phyloP scores from a whole-genome alignment of 2,113 vertebrate genomes.

The Sarotherodon lohbergeri region DNA sequence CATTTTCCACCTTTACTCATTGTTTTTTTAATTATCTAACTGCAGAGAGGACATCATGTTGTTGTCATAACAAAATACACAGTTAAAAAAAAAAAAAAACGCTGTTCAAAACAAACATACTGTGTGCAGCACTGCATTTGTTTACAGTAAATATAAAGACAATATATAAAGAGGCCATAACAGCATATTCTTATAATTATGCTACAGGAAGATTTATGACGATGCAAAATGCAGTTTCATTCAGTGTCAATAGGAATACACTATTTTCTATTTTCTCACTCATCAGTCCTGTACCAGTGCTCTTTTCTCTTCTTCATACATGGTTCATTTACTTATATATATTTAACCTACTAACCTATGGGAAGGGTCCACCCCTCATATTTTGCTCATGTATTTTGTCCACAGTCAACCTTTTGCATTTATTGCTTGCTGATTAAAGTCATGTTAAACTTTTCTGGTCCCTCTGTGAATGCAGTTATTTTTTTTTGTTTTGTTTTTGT shows the following conservation, averaged over 20 bases:
- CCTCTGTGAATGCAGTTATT: neutral
- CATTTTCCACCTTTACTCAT: slow-evolving; percentile 50
- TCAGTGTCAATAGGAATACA: neutral
- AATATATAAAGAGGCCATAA: neutral
- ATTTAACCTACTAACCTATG: neutral
- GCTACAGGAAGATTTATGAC: neutral
- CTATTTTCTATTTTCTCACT: neutral
- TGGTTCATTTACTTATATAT: neutral
- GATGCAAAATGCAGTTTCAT: neutral
- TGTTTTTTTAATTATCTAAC: slow-evolving; percentile 13
- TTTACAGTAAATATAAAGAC: neutral
- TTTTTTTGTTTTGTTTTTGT: neutral
- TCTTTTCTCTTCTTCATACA: neutral
- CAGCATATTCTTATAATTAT: neutral
- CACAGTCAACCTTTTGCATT: neutral
- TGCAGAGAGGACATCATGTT: slow-evolving; percentile 16
- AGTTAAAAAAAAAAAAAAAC: neutral
- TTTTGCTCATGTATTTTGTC: neutral
- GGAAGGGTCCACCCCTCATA: neutral
- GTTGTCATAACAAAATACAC: slow-evolving; percentile 30
- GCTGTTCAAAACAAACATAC: neutral
- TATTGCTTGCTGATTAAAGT: neutral
- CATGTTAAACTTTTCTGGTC: neutral
- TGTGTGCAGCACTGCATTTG: neutral
- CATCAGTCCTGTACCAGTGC: neutral